Conservation (phyloP, 1,140 invertebrate species). For the Berghia stephanieae region DNA sequence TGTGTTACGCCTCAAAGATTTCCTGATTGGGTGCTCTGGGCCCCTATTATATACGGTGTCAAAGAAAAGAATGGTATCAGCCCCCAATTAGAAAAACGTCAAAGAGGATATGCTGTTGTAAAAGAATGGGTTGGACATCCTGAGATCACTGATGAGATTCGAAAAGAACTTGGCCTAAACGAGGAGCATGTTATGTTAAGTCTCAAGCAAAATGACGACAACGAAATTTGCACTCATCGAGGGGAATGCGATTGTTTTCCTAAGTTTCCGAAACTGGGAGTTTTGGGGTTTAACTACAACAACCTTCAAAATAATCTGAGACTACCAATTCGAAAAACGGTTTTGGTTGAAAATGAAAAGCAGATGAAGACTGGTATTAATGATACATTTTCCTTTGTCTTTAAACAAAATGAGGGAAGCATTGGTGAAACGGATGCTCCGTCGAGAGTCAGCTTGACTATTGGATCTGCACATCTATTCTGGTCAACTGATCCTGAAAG, state of each 20-base stretch:
- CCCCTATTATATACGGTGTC: neutral
- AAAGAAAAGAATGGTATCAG: neutral
- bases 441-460: neutral
- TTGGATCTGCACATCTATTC: neutral
- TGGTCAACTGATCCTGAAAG: conserved; percentile 17
- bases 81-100: neutral
- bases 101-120: conserved; percentile 1
- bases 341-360: too few relatives aligned
- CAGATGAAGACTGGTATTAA: too few relatives aligned
- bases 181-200: too few relatives aligned
- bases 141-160: conserved; percentile 21
- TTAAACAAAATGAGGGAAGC: too few relatives aligned
- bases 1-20: neutral
- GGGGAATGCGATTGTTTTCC: neutral
- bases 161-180: neutral
- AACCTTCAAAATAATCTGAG: too few relatives aligned
- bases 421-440: too few relatives aligned
- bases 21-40: neutral
- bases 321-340: too few relatives aligned
- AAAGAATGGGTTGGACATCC: conserved; percentile 27
- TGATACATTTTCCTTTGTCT: too few relatives aligned
- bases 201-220: conserved; percentile 5
- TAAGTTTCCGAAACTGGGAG: neutral
- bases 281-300: neutral
- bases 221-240: too few relatives aligned